Base-by-base conservation (phyloP, 2,113 vertebrate genomes). In the Cyanistes caeruleus region DNA sequence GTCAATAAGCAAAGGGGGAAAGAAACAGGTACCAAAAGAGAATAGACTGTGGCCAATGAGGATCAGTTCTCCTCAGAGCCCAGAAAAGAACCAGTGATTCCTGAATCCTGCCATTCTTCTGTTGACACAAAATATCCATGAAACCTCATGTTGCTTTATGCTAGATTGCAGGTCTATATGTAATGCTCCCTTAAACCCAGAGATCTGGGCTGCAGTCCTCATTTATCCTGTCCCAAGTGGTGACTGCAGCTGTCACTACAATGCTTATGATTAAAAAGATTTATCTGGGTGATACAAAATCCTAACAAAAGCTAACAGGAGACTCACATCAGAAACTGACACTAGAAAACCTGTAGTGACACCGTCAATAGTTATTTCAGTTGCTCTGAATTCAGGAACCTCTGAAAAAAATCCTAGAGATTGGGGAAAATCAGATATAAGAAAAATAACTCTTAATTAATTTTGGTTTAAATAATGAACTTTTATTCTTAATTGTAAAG, bases 21-120 rank as follows among this genome's bases (percentile, higher is more conserved):
- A 55, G 31, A 77, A 84, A 51, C 4, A 24, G 7, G 35, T 14
- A 35, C 4, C 17, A 59, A 67, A 31, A 81, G 4, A 24, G 39
- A 30, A 31, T 7, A 68, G 30, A 8, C 16, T 41, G 24, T 37
- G 22, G 7, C 56, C 31, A 46, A 5, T 0, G 0, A 17, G 48
- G 12, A 31, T 10, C 11, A 37, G 13, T 44, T 84, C 53, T 95
- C 25, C 24, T 76, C 37, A 52, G 84, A 84, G 18, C 23, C 25
- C 16, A 33, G 43, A 72, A 91, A 87, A 15, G 19, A 87, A 20
- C 3, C 5, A 30, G 11, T 5, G 7, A 7, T 63, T 89, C 23
- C 27, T 13, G 25, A 59, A 64, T 75, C 35, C 20, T 30, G 20
- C 19, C 18, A 13, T 62, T 58, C 51, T 31, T 80, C 30, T 77